Evolutionary conservation across 2,888 invertebrate genomes (phyloP), one percentile per base, ranked within the genome.

Genomic region (Tetragonula carbonaria): DNA sequence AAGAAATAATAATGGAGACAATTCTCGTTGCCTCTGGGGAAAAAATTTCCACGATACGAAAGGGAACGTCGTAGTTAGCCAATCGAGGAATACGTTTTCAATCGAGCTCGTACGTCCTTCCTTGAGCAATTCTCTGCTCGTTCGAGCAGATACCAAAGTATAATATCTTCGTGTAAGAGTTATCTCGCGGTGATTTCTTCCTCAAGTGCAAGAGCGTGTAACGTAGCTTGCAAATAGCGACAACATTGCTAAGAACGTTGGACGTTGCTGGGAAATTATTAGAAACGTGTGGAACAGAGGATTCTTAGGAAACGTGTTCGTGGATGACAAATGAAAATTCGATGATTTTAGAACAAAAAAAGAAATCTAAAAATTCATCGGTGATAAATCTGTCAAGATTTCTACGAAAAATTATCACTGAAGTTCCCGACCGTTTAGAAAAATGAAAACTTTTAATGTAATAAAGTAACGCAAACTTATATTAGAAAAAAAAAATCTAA

Each of bases 131-230:
- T 77, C 86, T 23, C 70, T 28, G 70, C 80, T 68, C 67, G 81
- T 73, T 66, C 74, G 68, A 59, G 66, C 74, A 57, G 85, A 83
- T 70, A 88, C 84, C 90, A 80, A 86, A 75, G 82, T 71, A 72
- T 77, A 83, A 85, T 80, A 88, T 89, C 86, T 84, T 78, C 82
- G 55, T 85, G 88, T 83, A 82, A 82, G 74, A 82, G 83, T 82
- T 75, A 83, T 85, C 80, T 86, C 73, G 45, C 13, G 59, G 62
- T 57, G 79, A 83, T 90, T 88, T 82, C 83, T 85, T 74, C 51
- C 13, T 33, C 13, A 23, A 23, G 11, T 13, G 59, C 72, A 5
- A 78, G 74, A 77, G 68, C 67, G 55, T 67, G 78, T 71, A 72
- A 66, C 57, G 65, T 59, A 23, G 23, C 33, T 71, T 67, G 38